Evolutionary conservation across 2,888 invertebrate genomes (phyloP).

Genomic region (Leucophenga montana): DNA sequence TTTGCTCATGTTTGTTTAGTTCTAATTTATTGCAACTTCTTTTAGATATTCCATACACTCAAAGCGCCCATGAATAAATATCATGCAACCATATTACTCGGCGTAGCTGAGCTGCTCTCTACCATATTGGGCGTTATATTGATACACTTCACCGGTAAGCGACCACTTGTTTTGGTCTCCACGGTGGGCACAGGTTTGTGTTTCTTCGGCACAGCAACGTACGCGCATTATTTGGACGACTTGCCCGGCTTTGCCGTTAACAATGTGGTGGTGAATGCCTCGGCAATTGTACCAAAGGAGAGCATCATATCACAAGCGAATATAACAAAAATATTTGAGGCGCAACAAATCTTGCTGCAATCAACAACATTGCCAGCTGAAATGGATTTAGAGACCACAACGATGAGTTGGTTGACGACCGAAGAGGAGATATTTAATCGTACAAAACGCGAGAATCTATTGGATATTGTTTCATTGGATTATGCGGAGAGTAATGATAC

Average conservation of each 20-base stretch:
- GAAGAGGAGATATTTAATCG: constrained; percentile 49
- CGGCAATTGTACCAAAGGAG: constrained; percentile 64
- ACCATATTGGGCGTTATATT: constrained; percentile 79
- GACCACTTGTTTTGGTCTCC: constrained; percentile 80
- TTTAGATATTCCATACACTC: constrained; percentile 79
- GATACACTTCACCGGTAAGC: constrained; percentile 83
- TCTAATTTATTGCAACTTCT: too few species aligned
- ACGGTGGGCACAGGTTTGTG: constrained; percentile 80
- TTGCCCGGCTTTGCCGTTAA: constrained; percentile 71
- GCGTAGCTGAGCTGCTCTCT: constrained; percentile 81
- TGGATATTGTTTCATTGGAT: constrained; percentile 16
- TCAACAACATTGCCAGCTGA: constrained; percentile 43
- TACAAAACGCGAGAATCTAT: constrained; percentile 44
- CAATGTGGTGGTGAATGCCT: constrained; percentile 72
- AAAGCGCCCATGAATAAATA: constrained; percentile 84
- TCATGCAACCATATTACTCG: constrained; percentile 82
- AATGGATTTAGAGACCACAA: constrained; percentile 36
- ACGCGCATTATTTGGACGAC: constrained; percentile 70
- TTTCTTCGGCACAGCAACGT: constrained; percentile 75
- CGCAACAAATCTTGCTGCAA: constrained; percentile 46
- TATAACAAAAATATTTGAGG: constrained; percentile 69
- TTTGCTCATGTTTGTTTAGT: too few species aligned
- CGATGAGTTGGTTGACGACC: constrained; percentile 30
- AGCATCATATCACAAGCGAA: constrained; percentile 68
- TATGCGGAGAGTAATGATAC: constrained; percentile 39